Base-by-base conservation (phyloP, 2,888 invertebrate genomes). In the Hipparchia sbordonii region DNA sequence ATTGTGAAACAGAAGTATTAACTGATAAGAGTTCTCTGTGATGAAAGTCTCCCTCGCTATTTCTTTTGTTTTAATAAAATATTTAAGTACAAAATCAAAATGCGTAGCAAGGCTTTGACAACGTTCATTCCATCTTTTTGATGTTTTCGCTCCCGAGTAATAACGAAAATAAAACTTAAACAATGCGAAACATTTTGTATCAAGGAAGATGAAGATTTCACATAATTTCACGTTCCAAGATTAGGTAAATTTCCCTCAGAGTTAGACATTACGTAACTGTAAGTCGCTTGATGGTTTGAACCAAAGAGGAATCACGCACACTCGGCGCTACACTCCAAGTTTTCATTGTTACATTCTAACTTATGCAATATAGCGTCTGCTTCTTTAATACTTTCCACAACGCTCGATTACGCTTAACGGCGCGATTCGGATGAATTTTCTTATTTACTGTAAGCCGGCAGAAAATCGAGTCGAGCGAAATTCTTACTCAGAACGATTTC, bases 341-440 rank as follows among this genome's bases (percentile, higher is more conserved):
- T 93, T 92, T 87, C 92, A 92, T 89, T 92, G 92, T 91, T 86
- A 92, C 90, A 90, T 90, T 91, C 88, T 87, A 93, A 93, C 92
- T 93, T 93, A 90, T 90, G 92, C 92, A 92, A 92, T 93, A 92
- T 92, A 89, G 87, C 89, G 89, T 90, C 88, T 88, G 90, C 90
- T 90, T 89, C 90, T 90, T 92, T 92, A 91, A 93, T 93, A 93
- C 93, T 92, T 93, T 92, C 88, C 87, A 87, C 85, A 87, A 87
- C 92, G 92, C 90, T 93, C 93, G 93, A 93, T 93, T 93, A 91
- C 91, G 84, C 89, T 92, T 93, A 92, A 93, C 91, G 90, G 87
- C 90, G 85, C 87, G 86, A 86, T 91, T 87, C 88, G 87, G 88
- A 89, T 87, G 88, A 93, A 92, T 92, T 91, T 89, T 91, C 89